Conservation (phyloP, 1,140 invertebrate species). For the Amphibalanus amphitrite region DNA sequence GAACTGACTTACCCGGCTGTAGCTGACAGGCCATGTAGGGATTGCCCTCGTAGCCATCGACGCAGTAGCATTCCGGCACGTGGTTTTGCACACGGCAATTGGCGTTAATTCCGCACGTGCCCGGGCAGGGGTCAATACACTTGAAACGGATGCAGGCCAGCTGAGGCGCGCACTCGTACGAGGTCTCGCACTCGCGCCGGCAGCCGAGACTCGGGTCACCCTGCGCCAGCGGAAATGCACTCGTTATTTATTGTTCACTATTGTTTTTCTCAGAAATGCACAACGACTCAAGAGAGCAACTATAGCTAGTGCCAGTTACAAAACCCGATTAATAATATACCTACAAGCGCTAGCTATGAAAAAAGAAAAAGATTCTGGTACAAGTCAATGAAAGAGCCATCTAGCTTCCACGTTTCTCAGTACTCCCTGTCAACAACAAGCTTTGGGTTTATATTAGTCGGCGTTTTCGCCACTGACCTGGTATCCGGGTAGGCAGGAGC, state of each 20-base stretch:
- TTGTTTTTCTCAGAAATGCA: no score
- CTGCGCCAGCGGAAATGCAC: no score
- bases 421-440: no score
- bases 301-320: no score
- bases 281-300: no score
- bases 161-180: conserved; percentile 9
- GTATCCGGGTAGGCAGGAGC: conserved; percentile 22
- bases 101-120: conserved; percentile 53
- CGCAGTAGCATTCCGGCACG: conserved; percentile 20
- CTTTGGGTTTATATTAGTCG: no score
- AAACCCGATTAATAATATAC: no score
- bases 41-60: conserved; percentile 31
- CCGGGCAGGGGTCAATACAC: conserved; percentile 50
- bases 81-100: conserved; percentile 36
- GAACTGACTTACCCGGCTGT: conserved; percentile 42
- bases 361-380: no score
- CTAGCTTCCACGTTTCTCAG: no score
- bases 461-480: conserved; percentile 16
- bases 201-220: conserved; percentile 19
- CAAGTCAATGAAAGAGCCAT: no score
- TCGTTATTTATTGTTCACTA: no score
- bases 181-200: conserved; percentile 12
- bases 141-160: conserved; percentile 31
- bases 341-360: no score
- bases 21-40: conserved; percentile 62